Evolutionary conservation across 2,888 invertebrate species (phyloP).

Genomic region (Dromius quadrimaculatus): DNA sequence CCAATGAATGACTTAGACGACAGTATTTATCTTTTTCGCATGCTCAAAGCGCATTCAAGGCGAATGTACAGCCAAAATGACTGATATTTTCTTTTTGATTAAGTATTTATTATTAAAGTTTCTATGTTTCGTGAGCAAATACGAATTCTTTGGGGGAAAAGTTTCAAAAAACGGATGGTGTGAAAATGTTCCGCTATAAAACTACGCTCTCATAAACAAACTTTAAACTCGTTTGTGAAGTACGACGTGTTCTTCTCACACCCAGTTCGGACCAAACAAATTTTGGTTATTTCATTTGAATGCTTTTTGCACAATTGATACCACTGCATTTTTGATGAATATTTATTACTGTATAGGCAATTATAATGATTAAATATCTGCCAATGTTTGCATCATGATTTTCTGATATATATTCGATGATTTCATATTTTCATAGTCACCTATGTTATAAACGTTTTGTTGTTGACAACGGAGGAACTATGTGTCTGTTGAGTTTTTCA

Average conservation of each 20-base stretch:
- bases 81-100: no score
- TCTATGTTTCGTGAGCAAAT: no score
- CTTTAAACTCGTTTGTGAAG: background rate
- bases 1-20: no score
- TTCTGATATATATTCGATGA: conserved; percentile 31
- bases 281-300: conserved; percentile 53
- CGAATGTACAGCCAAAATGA: no score
- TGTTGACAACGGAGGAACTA: conserved; percentile 38
- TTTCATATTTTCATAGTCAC: conserved; percentile 21
- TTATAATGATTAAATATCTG: conserved; percentile 31
- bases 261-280: conserved; percentile 67
- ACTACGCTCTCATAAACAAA: no score
- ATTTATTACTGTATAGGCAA: conserved; percentile 47
- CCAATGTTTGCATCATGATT: conserved; percentile 50
- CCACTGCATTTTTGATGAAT: conserved; percentile 53
- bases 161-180: no score
- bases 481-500: conserved; percentile 52
- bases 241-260: conserved; percentile 59
- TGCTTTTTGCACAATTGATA: conserved; percentile 54
- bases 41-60: no score
- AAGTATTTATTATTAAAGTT: no score
- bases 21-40: no score
- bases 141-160: no score
- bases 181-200: no score
- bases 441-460: conserved; percentile 20